These are phyloP conservation scores for Bugula neritina DNA, from an alignment of 2,888 invertebrate genomes.

Conservation along the genomic window DNA sequence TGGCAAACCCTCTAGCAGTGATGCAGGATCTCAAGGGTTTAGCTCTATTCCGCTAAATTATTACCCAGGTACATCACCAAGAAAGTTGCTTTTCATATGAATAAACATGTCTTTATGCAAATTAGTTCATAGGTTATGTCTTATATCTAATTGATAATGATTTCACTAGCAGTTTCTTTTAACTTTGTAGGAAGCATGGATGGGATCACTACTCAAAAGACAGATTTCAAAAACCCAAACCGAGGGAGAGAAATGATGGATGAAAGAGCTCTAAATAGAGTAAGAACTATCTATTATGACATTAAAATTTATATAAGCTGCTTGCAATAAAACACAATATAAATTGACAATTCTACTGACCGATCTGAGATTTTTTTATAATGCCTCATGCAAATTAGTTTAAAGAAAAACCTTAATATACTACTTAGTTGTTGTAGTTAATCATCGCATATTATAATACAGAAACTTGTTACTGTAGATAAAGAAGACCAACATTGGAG, in stretches of 20 bases:
- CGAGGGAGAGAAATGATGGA: slow-evolving; percentile 38
- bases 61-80: slow-evolving; percentile 25
- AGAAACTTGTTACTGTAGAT: too few species aligned
- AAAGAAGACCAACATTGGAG: slow-evolving; percentile 40
- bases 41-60: slow-evolving; percentile 44
- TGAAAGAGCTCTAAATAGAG: slow-evolving; percentile 38
- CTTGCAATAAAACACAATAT: too few species aligned
- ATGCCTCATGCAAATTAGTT: too few species aligned
- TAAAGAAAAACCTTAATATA: too few species aligned
- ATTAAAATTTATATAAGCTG: too few species aligned
- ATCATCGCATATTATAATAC: too few species aligned
- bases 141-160: too few species aligned
- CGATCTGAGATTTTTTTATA: too few species aligned
- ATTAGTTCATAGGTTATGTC: too few species aligned
- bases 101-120: neutral
- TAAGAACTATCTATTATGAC: slow-evolving; percentile 34
- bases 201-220: slow-evolving; percentile 33
- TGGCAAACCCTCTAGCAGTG: slow-evolving; percentile 15
- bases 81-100: neutral
- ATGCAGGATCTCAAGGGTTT: slow-evolving; percentile 28
- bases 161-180: too few species aligned
- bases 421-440: too few species aligned
- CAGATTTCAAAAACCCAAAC: slow-evolving; percentile 40
- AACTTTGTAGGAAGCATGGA: slow-evolving; percentile 1
- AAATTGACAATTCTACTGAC: too few species aligned